These are phyloP conservation scores for Enteromius thamalakanensis DNA, from an alignment of 2,797 vertebrate genomes.

Conservation along the genomic window DNA sequence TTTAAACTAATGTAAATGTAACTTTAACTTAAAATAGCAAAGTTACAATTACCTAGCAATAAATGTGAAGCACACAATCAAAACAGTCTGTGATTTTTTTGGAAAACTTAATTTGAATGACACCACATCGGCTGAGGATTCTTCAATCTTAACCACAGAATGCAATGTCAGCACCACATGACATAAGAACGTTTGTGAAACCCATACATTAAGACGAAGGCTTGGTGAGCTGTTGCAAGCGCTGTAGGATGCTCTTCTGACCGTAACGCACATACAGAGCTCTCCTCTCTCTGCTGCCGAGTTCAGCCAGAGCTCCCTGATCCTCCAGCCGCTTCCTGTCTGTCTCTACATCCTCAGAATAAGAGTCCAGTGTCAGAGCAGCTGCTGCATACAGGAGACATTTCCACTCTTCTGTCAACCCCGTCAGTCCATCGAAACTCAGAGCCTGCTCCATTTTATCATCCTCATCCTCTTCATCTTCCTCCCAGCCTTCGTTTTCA, in stretches of 20 bases:
- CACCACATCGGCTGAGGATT: not conserved
- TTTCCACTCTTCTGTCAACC: conserved; percentile 79
- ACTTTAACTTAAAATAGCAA: not conserved
- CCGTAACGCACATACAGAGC: conserved; percentile 89
- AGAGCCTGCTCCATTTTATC: conserved; percentile 70
- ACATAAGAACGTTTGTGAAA: not conserved
- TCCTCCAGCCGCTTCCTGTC: conserved; percentile 78
- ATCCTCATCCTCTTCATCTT: conserved; percentile 74
- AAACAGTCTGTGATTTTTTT: not conserved
- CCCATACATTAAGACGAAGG: not conserved
- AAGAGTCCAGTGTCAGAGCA: conserved; percentile 77
- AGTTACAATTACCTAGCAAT: not conserved
- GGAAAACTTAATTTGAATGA: not conserved
- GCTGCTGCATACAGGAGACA: conserved; percentile 77
- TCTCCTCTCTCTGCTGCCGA: conserved; percentile 80
- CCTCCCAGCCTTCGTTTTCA: conserved; percentile 85
- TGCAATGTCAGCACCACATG: not conserved
- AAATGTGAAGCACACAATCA: not conserved
- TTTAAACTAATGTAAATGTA: not conserved
- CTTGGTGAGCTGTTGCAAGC: conserved; percentile 78
- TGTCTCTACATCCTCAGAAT: conserved; percentile 69
- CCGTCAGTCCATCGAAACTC: conserved; percentile 76
- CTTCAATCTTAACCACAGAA: not conserved
- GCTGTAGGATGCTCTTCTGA: conserved; percentile 87
- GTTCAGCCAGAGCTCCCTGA: conserved; percentile 62